A percentile compares a stretch with the other conserved stretches of the same genome.
Conservation (phyloP, 2,113 vertebrate species). For the Sminthopsis crassicaudata region DNA sequence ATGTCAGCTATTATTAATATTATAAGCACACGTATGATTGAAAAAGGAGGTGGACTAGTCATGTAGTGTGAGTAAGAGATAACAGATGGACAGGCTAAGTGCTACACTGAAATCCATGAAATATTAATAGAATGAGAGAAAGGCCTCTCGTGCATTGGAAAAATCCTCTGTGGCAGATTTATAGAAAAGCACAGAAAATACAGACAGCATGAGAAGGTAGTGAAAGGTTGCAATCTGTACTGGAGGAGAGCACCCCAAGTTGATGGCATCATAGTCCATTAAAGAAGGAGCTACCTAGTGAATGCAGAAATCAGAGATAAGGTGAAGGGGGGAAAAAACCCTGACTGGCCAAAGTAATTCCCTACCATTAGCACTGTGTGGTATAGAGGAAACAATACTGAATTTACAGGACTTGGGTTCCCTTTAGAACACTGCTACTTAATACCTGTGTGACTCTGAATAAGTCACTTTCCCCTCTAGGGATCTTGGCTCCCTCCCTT, state of each 20-base stretch:
- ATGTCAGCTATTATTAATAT: slow-evolving; percentile 4
- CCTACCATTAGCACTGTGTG: not conserved
- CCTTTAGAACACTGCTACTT: not conserved
- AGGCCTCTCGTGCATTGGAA: not conserved
- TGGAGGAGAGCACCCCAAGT: not conserved
- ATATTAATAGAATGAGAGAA: slow-evolving; percentile 4
- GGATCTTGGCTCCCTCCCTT: not conserved
- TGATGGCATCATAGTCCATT: not conserved
- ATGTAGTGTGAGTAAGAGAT: not conserved
- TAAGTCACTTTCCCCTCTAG: slow-evolving; percentile 10
- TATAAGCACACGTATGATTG: not conserved
- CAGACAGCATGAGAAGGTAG: not conserved
- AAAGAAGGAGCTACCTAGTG: not conserved
- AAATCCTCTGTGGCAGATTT: not conserved
- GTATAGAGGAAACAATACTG: not conserved
- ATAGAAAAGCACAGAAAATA: not conserved
- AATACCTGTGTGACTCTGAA: not conserved
- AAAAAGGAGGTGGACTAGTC: not conserved
- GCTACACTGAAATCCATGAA: not conserved
- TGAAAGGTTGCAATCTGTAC: not conserved
- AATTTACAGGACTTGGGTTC: not conserved
- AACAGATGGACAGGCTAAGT: not conserved
- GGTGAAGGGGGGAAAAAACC: not conserved
- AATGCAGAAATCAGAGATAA: not conserved
- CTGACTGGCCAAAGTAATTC: not conserved